A percentile compares a stretch with the other conserved stretches of the same genome.
These are phyloP conservation scores for Sweltsa coloradensis DNA, from an alignment of 1,140 invertebrate genomes.

Conservation along the genomic window DNA sequence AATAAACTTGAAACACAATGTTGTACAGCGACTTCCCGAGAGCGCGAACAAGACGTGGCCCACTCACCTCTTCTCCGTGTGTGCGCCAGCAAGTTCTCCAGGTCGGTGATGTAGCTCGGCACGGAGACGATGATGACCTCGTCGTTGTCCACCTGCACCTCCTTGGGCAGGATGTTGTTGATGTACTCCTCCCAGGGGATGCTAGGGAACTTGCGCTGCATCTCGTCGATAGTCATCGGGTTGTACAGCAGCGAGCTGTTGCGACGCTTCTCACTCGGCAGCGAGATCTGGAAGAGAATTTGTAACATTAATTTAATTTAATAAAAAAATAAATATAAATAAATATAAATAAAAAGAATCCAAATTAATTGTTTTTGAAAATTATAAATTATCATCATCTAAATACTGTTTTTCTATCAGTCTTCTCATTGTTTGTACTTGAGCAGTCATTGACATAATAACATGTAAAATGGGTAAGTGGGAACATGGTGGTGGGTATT, in stretches of 20 bases:
- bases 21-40: too few relatives aligned
- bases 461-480: too few relatives aligned
- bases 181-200: constrained; percentile 75
- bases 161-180: constrained; percentile 53
- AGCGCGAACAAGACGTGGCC: too few relatives aligned
- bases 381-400: too few relatives aligned
- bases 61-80: constrained; percentile 43
- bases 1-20: too few relatives aligned
- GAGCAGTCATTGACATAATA: too few relatives aligned
- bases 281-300: constrained; percentile 53
- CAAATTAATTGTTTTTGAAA: background rate
- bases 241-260: constrained; percentile 88
- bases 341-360: background rate
- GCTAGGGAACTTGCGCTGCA: constrained; percentile 59
- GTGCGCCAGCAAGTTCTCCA: constrained; percentile 41
- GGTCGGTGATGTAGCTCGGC: constrained; percentile 55
- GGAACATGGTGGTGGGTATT: too few relatives aligned
- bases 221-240: constrained; percentile 65
- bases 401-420: too few relatives aligned
- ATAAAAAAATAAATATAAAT: background rate
- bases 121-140: constrained; percentile 73
- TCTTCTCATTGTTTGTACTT: too few relatives aligned
- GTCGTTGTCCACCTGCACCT: constrained; percentile 43
- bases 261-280: constrained; percentile 79
- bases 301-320: constrained; percentile 6